Base-by-base conservation (phyloP, 2,888 invertebrate species). In the Iphiclides podalirius region DNA sequence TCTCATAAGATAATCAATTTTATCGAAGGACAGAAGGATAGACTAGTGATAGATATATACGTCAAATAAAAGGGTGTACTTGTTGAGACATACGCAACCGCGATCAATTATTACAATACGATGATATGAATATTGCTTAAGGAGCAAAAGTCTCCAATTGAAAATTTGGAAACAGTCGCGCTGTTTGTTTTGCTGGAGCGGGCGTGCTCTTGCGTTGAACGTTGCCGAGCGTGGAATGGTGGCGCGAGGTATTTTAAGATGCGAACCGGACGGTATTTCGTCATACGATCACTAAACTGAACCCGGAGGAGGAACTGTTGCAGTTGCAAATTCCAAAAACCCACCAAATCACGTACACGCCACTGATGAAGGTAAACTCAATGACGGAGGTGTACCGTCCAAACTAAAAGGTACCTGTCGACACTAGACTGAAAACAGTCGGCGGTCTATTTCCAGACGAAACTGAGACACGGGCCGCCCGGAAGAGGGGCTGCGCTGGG, bases 121-220 rank as follows among this genome's bases (percentile, higher is more conserved):
- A n/a, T n/a, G n/a, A n/a, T n/a, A n/a, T n/a, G n/a, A n/a, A n/a
- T n/a, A n/a, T n/a, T n/a, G n/a, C n/a, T n/a, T n/a, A n/a, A n/a
- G n/a, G n/a, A n/a, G n/a, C n/a, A n/a, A n/a, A n/a, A n/a, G n/a
- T n/a, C 20, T 20, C 20, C 20, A 20, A 20, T 4, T 6, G 20
- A n/a, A 40, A 7, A 15, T 34, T 17, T 20, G 11, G 13, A 35
- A 4, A 11, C 11, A 31, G 28, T 4, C 2, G 16, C 26, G 36
- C 26, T 12, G 41, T 47, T 47, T 47, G 47, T 47, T 47, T 47
- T 41, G 34, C 23, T 40, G 39, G 15, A 28, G 41, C 39, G 13
- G 1, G 47, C 34, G 35, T n/a, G 12, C 26, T 12, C 31, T 4
- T 31, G 4, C 11, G 31, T 11, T 3, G 12, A 11, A 20, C 14